Conservation (phyloP, 37 sponge, comb jelly and placozoan genomes). For the Lycopodina hypogea region DNA sequence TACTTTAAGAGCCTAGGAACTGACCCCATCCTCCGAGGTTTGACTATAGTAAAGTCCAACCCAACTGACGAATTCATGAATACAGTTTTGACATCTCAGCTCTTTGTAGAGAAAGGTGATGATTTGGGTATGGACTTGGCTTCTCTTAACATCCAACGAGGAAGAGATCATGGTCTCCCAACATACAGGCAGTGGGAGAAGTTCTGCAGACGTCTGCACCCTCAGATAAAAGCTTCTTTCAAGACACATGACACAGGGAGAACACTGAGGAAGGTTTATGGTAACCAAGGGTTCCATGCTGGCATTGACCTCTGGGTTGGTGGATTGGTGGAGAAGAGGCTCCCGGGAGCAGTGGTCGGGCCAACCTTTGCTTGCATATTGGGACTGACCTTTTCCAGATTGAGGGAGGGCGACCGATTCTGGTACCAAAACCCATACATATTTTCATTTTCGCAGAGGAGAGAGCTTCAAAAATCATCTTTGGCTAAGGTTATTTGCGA, state of each 20-base stretch:
- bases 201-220: constrained; percentile 29
- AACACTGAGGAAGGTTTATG: constrained; percentile 30
- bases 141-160: constrained; percentile 85
- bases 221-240: constrained; percentile 14
- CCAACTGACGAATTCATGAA: constrained; percentile 63
- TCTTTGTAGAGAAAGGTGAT: constrained; percentile 54
- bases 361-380: constrained; percentile 86
- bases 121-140: constrained; percentile 70
- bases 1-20: constrained; percentile 66
- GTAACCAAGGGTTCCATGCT: constrained; percentile 44
- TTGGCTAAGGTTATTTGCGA: constrained; percentile 80
- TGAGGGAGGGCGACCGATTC: constrained; percentile 78
- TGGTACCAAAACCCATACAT: constrained; percentile 64
- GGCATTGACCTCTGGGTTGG: constrained; percentile 89
- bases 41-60: constrained; percentile 39
- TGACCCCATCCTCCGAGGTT: constrained; percentile 77
- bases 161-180: constrained; percentile 89
- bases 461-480: constrained; percentile 67
- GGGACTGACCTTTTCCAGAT: constrained; percentile 43
- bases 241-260: not conserved
- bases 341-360: constrained; percentile 58
- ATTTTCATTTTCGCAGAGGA: constrained; percentile 55
- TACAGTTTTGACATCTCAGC: constrained; percentile 57
- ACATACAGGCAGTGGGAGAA: constrained; percentile 64
- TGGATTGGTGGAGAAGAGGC: constrained; percentile 72